Evolutionary conservation across 2,113 vertebrate species (phyloP).

Genomic region (Salvelinus alpinus): DNA sequence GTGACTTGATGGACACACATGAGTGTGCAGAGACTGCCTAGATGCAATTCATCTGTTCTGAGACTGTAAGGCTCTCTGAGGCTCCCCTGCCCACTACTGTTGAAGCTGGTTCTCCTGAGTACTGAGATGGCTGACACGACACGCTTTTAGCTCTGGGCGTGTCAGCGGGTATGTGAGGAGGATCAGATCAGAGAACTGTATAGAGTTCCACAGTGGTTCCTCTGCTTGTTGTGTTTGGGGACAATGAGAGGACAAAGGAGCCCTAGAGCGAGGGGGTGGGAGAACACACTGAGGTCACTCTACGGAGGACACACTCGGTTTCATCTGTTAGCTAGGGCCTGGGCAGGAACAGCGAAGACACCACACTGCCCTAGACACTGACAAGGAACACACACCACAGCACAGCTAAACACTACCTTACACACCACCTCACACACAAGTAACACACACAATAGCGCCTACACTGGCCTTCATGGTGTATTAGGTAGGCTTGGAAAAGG

Average conservation of each 20-base stretch:
- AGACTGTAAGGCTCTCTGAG: no score
- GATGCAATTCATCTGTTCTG: no score
- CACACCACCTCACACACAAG: neutral
- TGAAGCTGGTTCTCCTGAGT: no score
- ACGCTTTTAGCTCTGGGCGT: neutral
- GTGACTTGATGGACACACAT: neutral
- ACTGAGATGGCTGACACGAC: no score
- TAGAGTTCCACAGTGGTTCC: conserved; percentile 6
- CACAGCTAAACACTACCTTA: neutral
- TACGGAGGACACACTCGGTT: conserved; percentile 49
- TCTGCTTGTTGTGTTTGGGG: conserved; percentile 36
- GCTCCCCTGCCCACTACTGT: no score
- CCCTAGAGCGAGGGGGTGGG: conserved; percentile 59
- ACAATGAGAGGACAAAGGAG: conserved; percentile 58
- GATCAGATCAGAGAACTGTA: neutral
- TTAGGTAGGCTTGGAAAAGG: neutral
- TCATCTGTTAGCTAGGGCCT: conserved; percentile 55
- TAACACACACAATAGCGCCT: neutral
- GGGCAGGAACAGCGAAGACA: conserved; percentile 37
- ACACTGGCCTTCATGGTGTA: neutral
- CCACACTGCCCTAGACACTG: conserved; percentile 20
- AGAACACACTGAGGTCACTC: conserved; percentile 65
- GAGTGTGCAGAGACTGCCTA: no score
- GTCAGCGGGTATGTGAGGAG: neutral
- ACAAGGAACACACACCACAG: conserved; percentile 2